Evolutionary conservation across 2,113 vertebrate species (phyloP).

Genomic region (Tetraodon nigroviridis): DNA sequence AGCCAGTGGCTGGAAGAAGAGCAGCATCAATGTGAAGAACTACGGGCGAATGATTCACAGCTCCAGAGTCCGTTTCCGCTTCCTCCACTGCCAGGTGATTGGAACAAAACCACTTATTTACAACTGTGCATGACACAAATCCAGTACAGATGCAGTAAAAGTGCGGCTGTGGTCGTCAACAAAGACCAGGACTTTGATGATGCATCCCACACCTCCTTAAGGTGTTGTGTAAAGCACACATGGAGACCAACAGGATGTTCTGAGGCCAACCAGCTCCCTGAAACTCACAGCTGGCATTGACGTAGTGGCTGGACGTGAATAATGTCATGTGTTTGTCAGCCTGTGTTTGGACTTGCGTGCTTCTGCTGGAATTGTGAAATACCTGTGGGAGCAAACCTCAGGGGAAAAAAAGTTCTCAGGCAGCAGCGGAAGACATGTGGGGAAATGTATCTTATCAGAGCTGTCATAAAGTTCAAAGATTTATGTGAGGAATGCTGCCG

Average conservation of each 20-base stretch:
- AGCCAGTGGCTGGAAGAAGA: slow-evolving; percentile 77
- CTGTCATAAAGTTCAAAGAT: slow-evolving; percentile 11
- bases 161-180: slow-evolving; percentile 21
- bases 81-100: slow-evolving; percentile 87
- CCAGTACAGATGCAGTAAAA: slow-evolving; percentile 3
- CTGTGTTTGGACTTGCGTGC: slow-evolving; percentile 65
- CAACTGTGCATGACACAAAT: slow-evolving; percentile 16
- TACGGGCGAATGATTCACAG: slow-evolving; percentile 89
- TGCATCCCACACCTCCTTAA: slow-evolving; percentile 45
- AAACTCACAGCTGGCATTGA: slow-evolving; percentile 40
- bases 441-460: slow-evolving; percentile 51
- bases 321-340: slow-evolving; percentile 52
- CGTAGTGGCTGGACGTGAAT: slow-evolving; percentile 43
- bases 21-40: slow-evolving; percentile 83
- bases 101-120: slow-evolving; percentile 3
- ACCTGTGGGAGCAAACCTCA: slow-evolving; percentile 42
- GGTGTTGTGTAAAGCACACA: slow-evolving; percentile 1
- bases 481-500: slow-evolving; percentile 26
- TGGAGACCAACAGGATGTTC: slow-evolving; percentile 53
- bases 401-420: slow-evolving; percentile 50
- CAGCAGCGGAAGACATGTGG: slow-evolving; percentile 58
- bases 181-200: slow-evolving; percentile 42
- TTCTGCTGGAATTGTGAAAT: slow-evolving; percentile 63
- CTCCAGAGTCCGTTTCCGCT: slow-evolving; percentile 90
- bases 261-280: slow-evolving; percentile 26